Conservation (phyloP, 2,888 invertebrate species). For the Archaeoteleia sp. region DNA sequence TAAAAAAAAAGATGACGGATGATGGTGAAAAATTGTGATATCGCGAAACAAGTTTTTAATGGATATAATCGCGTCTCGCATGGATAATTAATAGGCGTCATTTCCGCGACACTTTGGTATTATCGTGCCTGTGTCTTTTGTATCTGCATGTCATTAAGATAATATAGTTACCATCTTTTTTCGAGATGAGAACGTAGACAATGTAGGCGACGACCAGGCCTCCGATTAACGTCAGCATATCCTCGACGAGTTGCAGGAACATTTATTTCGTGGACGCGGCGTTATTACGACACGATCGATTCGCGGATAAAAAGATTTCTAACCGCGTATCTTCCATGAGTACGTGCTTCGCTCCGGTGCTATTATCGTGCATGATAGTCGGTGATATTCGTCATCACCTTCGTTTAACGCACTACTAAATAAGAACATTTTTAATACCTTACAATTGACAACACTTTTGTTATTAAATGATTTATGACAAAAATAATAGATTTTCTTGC, state of each 20-base stretch:
- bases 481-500: neutral
- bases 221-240: conserved; percentile 71
- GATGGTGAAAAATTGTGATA: neutral
- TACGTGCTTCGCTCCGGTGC: conserved; percentile 33
- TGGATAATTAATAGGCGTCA: neutral
- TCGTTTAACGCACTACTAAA: conserved; percentile 13
- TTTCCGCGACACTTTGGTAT: conserved; percentile 1
- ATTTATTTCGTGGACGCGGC: conserved; percentile 57
- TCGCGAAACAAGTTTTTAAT: neutral
- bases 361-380: conserved; percentile 46
- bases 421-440: too few species aligned
- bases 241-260: conserved; percentile 64
- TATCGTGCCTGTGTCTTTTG: neutral
- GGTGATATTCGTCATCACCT: conserved; percentile 32
- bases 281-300: conserved; percentile 37
- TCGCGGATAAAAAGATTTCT: conserved; percentile 45
- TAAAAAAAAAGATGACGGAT: neutral
- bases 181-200: conserved; percentile 65
- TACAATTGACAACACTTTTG: too few species aligned
- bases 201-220: conserved; percentile 68
- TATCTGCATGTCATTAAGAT: neutral
- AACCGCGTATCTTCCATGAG: conserved; percentile 48
- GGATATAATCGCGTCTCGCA: neutral
- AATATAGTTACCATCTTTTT: conserved; percentile 66
- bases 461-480: too few species aligned